A percentile compares a stretch with the other conserved stretches of the same genome.
Conservation (phyloP, 2,797 vertebrate genomes). For the Premnoplex brunnescens region DNA sequence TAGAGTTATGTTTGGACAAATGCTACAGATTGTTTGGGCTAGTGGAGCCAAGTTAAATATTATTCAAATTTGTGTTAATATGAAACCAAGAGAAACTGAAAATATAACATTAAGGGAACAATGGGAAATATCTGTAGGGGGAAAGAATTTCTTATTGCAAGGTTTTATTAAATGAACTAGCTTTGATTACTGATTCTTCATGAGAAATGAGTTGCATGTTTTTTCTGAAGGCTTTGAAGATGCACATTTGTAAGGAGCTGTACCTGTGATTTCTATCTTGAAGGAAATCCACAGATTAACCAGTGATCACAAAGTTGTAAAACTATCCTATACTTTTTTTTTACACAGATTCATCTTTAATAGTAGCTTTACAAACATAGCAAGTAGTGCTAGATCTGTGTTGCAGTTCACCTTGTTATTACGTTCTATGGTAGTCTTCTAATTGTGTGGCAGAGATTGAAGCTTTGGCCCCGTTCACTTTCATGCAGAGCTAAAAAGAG, state of each 20-base stretch:
- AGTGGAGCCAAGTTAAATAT: conserved; percentile 31
- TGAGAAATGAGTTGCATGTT: neutral
- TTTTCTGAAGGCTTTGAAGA: neutral
- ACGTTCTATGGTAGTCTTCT: neutral
- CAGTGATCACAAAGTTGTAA: neutral
- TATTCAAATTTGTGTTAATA: conserved; percentile 51
- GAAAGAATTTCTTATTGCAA: neutral
- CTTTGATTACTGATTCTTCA: neutral
- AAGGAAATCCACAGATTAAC: neutral
- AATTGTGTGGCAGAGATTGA: neutral
- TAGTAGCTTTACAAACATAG: neutral
- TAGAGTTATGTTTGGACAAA: conserved; percentile 9
- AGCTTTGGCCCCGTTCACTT: neutral
- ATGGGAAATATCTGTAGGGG: neutral
- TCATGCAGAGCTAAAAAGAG: conserved; percentile 17
- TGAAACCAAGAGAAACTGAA: conserved; percentile 18
- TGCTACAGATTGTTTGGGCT: conserved; percentile 28
- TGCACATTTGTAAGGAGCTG: neutral
- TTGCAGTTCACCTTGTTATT: conserved; percentile 3
- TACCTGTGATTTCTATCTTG: neutral
- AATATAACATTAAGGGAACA: neutral
- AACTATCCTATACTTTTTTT: neutral
- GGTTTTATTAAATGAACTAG: neutral
- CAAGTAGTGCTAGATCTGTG: neutral
- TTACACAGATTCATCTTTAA: neutral